Conservation (phyloP, 2,888 invertebrate species). For the Monopis laevigella region DNA sequence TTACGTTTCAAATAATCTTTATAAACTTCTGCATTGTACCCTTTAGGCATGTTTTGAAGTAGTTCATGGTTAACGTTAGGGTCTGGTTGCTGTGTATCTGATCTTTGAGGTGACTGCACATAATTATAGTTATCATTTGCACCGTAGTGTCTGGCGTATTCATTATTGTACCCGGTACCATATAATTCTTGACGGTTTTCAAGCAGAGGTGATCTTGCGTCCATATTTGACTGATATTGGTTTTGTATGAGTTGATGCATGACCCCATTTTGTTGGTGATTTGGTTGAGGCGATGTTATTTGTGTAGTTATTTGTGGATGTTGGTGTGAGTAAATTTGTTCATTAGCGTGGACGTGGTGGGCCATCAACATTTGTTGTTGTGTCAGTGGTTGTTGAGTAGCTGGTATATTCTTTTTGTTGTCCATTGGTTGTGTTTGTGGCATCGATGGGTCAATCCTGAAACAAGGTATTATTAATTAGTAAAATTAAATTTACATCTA, state of each 20-base stretch:
- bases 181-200: constrained; percentile 68
- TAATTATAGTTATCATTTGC: constrained; percentile 66
- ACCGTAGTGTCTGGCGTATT: constrained; percentile 63
- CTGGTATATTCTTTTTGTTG: constrained; percentile 66
- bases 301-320: constrained; percentile 49
- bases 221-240: constrained; percentile 56
- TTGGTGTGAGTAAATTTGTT: constrained; percentile 58
- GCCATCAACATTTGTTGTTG: constrained; percentile 51
- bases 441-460: constrained; percentile 78
- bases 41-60: constrained; percentile 53
- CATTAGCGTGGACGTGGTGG: constrained; percentile 54
- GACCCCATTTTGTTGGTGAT: constrained; percentile 62
- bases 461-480: no score
- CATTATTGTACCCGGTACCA: constrained; percentile 61
- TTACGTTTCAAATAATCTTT: constrained; percentile 64
- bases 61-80: constrained; percentile 56
- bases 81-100: constrained; percentile 48
- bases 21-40: constrained; percentile 69
- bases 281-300: constrained; percentile 42
- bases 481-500: no score
- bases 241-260: constrained; percentile 63
- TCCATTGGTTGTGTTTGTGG: constrained; percentile 72
- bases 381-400: constrained; percentile 65
- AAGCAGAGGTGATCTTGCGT: constrained; percentile 57
- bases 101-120: constrained; percentile 54